phyloP scores from a whole-genome alignment of 2,113 vertebrate genomes.

The Arothron firmamentum region DNA sequence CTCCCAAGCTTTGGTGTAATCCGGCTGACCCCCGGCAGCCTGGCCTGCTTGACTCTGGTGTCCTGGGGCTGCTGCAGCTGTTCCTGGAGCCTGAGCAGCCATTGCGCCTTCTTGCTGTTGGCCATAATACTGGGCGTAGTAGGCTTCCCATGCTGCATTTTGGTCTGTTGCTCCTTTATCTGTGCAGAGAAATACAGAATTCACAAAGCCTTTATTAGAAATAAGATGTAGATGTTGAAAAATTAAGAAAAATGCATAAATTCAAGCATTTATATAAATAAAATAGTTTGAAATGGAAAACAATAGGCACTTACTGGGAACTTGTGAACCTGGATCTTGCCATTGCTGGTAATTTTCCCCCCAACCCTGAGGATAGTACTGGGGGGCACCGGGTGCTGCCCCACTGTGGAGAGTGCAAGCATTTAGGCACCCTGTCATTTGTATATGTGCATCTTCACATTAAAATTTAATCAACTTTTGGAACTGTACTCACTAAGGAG shows the following conservation, averaged over 20 bases:
- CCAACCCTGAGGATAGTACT: conserved; percentile 87
- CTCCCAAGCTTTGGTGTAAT: conserved; percentile 94
- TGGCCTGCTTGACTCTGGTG: conserved; percentile 78
- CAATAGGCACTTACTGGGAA: conserved; percentile 79
- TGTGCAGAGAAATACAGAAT: conserved; percentile 25
- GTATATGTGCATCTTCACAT: neutral
- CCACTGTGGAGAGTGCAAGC: conserved; percentile 64
- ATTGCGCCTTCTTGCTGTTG: conserved; percentile 83
- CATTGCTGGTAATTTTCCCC: conserved; percentile 86
- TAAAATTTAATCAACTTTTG: neutral
- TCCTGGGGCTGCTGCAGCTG: conserved; percentile 74
- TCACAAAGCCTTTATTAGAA: neutral
- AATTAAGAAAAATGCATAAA: neutral
- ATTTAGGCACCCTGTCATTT: neutral
- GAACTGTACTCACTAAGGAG: conserved; percentile 81
- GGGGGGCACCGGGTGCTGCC: conserved; percentile 80
- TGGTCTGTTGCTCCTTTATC: conserved; percentile 85
- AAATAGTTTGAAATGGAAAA: neutral
- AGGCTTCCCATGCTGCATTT: conserved; percentile 90
- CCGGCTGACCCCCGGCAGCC: conserved; percentile 79
- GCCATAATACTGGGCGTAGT: conserved; percentile 91
- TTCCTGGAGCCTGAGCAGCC: conserved; percentile 75
- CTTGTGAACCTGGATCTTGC: conserved; percentile 86
- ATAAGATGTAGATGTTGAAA: neutral
- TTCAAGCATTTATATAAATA: neutral